Conservation (phyloP, 2,113 vertebrate genomes). For the Neopipo cinnamomea region DNA sequence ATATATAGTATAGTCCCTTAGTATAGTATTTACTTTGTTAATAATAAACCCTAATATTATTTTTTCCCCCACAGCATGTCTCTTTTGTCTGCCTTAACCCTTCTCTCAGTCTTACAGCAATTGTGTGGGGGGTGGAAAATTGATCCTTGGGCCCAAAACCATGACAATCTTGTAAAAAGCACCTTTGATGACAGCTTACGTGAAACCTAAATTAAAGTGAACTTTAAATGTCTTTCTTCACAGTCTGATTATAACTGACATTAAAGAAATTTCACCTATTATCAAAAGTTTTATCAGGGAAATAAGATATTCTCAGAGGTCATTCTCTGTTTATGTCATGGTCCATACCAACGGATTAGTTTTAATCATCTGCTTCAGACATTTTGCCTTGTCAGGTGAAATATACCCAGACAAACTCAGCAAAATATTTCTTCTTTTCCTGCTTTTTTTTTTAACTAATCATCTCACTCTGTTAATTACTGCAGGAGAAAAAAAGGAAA, state of each 20-base stretch:
- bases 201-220: not conserved
- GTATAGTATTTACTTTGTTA: no score
- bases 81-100: no score
- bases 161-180: not conserved
- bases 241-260: not conserved
- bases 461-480: not conserved
- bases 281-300: not conserved
- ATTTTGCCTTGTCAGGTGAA: not conserved
- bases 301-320: not conserved
- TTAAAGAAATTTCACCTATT: not conserved
- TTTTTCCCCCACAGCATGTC: no score
- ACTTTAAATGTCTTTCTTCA: not conserved
- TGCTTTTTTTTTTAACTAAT: not conserved
- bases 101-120: no score
- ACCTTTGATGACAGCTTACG: not conserved
- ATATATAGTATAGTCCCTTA: no score
- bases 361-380: not conserved
- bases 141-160: no score
- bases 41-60: no score
- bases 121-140: no score
- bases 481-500: not conserved
- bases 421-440: not conserved
- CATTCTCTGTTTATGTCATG: not conserved
- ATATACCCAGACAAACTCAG: not conserved
- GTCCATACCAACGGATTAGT: not conserved